Evolutionary conservation across 1,140 invertebrate genomes (phyloP).

Genomic region (Archivesica marissinica): DNA sequence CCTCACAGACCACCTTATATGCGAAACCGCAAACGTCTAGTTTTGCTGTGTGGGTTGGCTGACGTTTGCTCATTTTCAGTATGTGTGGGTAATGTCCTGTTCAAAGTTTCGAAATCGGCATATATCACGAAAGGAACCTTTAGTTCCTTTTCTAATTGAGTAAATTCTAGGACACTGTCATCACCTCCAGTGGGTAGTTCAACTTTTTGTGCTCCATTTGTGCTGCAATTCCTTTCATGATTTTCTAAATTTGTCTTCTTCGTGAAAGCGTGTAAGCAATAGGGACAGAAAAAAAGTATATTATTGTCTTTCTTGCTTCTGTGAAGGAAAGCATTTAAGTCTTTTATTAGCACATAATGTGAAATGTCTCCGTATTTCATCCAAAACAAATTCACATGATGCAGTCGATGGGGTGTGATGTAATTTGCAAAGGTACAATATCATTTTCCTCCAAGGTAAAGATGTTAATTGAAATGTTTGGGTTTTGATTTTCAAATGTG

Average conservation of each 20-base stretch:
- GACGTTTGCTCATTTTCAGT: not conserved
- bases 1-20: conserved; percentile 35
- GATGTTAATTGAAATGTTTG: conserved; percentile 12
- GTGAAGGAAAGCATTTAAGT: not conserved
- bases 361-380: not conserved
- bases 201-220: conserved; percentile 14
- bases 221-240: not conserved
- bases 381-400: not conserved
- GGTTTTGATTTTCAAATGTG: conserved; percentile 19
- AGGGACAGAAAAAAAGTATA: not conserved
- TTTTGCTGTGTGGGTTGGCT: not conserved
- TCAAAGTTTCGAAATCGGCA: conserved; percentile 33
- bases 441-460: conserved; percentile 10
- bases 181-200: not conserved
- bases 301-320: not conserved
- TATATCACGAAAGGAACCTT: not conserved
- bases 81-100: not conserved
- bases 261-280: not conserved
- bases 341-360: not conserved
- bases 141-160: not conserved
- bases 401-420: not conserved
- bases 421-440: conserved; percentile 3
- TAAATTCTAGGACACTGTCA: not conserved
- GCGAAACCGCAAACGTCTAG: conserved; percentile 56
- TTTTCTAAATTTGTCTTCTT: not conserved